These are phyloP conservation scores for Burhinus bistriatus DNA, from an alignment of 2,113 vertebrate species.

Conservation along the genomic window DNA sequence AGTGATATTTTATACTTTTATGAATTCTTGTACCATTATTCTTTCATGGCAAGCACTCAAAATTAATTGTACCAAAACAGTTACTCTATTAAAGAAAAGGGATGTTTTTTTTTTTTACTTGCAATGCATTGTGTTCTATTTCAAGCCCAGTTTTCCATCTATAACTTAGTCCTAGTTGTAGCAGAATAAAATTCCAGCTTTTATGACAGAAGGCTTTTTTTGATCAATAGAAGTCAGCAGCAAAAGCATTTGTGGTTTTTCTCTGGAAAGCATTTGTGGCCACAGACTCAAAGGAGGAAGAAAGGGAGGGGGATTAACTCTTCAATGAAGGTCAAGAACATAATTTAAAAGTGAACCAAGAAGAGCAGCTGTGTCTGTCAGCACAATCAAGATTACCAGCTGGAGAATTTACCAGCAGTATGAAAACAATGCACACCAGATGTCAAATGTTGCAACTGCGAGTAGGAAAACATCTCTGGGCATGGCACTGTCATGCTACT, in stretches of 20 bases:
- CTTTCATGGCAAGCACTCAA: slow-evolving; percentile 19
- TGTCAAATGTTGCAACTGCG: slow-evolving; percentile 64
- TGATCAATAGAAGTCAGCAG: slow-evolving; percentile 67
- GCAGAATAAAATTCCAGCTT: slow-evolving; percentile 64
- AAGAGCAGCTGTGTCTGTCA: slow-evolving; percentile 76
- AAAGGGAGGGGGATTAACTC: slow-evolving; percentile 72
- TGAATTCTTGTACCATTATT: slow-evolving; percentile 28
- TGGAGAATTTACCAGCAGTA: slow-evolving; percentile 73
- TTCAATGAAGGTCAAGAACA: slow-evolving; percentile 76
- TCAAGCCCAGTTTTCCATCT: slow-evolving; percentile 54
- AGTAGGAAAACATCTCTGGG: slow-evolving; percentile 42
- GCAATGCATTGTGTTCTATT: slow-evolving; percentile 43
- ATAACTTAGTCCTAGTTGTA: slow-evolving; percentile 31
- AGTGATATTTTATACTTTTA: slow-evolving; percentile 23
- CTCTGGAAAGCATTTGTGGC: slow-evolving; percentile 74
- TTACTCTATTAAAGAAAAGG: neutral
- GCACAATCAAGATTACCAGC: slow-evolving; percentile 67
- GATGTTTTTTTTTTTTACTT: neutral
- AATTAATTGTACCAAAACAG: neutral
- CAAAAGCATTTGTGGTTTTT: slow-evolving; percentile 63
- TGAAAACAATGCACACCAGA: slow-evolving; percentile 76
- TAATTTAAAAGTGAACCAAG: slow-evolving; percentile 74
- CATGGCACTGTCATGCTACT: slow-evolving; percentile 4
- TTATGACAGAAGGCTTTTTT: slow-evolving; percentile 66
- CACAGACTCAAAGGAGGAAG: slow-evolving; percentile 69